Conservation (phyloP, 2,888 invertebrate species). For the Aporophyla nigra region DNA sequence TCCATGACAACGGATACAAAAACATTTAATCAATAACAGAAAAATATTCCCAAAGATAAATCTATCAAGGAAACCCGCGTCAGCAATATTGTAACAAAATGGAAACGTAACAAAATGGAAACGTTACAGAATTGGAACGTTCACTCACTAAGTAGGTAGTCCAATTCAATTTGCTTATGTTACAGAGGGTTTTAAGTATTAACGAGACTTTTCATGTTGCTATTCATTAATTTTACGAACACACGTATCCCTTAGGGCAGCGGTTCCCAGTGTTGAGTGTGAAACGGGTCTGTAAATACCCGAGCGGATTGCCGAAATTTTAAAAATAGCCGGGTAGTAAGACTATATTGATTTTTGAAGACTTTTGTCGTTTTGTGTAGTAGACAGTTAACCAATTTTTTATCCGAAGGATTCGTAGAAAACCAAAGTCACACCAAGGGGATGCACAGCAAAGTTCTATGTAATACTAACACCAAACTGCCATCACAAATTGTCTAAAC, state of each 20-base stretch:
- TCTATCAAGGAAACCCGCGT: slow-evolving; percentile 46
- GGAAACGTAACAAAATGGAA: slow-evolving; percentile 8
- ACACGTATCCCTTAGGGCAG: slow-evolving; percentile 55
- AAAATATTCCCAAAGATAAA: slow-evolving; percentile 50
- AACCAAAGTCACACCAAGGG: neutral
- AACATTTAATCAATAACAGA: slow-evolving; percentile 38
- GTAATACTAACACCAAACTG: neutral
- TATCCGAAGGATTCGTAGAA: neutral
- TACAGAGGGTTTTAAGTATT: slow-evolving; percentile 67
- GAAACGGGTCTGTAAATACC: slow-evolving; percentile 18
- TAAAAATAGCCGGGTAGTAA: neutral
- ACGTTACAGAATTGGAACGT: slow-evolving; percentile 23
- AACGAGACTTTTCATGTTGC: slow-evolving; percentile 66
- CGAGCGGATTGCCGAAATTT: neutral
- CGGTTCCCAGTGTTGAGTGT: slow-evolving; percentile 14
- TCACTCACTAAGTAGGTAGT: slow-evolving; percentile 56
- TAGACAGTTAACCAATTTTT: neutral
- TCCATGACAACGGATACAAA: slow-evolving; percentile 26
- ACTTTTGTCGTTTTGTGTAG: neutral
- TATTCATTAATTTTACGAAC: slow-evolving; percentile 72
- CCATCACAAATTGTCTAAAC: neutral
- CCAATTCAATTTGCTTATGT: slow-evolving; percentile 73
- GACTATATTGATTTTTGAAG: neutral
- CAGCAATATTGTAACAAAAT: slow-evolving; percentile 50
- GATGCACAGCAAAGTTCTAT: neutral